Evolutionary conservation across 2,888 invertebrate species (phyloP), one percentile per base, ranked within the genome.

Genomic region (Sinelater perroti): DNA sequence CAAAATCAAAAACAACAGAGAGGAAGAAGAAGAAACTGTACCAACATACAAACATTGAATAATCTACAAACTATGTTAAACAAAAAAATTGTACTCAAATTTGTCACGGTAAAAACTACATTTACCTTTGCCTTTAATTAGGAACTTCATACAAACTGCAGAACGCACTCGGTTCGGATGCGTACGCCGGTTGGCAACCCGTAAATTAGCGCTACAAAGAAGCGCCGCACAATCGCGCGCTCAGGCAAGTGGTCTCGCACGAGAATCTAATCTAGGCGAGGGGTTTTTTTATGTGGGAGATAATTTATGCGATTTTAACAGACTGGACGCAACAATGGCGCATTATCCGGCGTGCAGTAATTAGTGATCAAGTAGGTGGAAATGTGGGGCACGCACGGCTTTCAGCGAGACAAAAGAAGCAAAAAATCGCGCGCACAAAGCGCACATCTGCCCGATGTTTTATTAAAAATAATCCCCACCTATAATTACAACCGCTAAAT

Each of bases 361-460:
- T 78, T 78, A 78, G 78, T 73, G 77, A 76, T 76, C 76, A 77
- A 78, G 78, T 78, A 76, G 76, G 76, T 77, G 77, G 77, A 77
- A 78, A 78, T 78, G 66, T 76, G 72, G 75, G 75, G 76, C 75
- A 75, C 69, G 67, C 68, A 70, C 66, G 62, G 70, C 70, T 69
- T 73, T 73, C 71, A 71, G 69, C 71, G 67, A 71, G 74, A 75
- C 74, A 75, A 75, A 75, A 74, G 74, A 71, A 72, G 68, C 67
- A 44, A 70, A 68, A 72, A 71, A 73, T 67, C 59, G 57, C 56
- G 57, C 60, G 68, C 66, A 69, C 71, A 71, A 71, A 70, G 66
- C 60, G 74, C 71, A 74, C 76, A 76, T 75, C 76, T 76, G 76
- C 75, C 71, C 66, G 68, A 56, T 57, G 53, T 69, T 61, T 58